phyloP scores from a whole-genome alignment of 2,797 vertebrate genomes.

The Natrix natrix region DNA sequence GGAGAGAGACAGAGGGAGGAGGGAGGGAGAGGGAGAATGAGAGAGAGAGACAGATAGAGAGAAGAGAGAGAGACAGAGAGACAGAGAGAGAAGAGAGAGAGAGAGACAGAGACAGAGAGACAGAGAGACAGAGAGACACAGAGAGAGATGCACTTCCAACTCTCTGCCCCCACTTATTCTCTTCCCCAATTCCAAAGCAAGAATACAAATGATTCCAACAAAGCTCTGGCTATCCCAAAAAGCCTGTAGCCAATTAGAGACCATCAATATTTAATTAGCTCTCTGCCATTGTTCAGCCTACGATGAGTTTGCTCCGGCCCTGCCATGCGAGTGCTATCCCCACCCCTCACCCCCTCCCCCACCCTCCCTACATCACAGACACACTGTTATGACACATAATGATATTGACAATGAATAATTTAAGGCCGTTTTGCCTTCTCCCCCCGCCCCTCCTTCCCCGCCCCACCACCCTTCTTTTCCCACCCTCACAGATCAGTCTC shows the following conservation, averaged over 20 bases:
- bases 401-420: conserved; percentile 97
- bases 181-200: conserved; percentile 68
- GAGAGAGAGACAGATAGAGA: too few species aligned
- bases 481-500: conserved; percentile 11
- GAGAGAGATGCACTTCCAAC: too few species aligned
- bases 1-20: conserved; percentile 18
- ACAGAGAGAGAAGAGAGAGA: too few species aligned
- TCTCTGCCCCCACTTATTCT: conserved; percentile 20
- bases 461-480: conserved; percentile 26
- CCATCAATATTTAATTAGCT: conserved; percentile 92
- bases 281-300: conserved; percentile 70
- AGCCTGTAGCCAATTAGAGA: conserved; percentile 97
- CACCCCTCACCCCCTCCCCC: conserved; percentile 71
- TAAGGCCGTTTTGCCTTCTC: conserved; percentile 66
- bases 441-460: conserved; percentile 19
- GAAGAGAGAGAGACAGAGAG: too few species aligned
- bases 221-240: conserved; percentile 74
- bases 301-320: conserved; percentile 64
- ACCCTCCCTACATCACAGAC: conserved; percentile 80
- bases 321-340: conserved; percentile 69
- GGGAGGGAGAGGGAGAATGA: too few species aligned
- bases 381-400: conserved; percentile 98
- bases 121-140: too few species aligned
- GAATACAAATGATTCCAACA: conserved; percentile 77
- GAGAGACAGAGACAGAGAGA: too few species aligned